Evolutionary conservation across 1,140 invertebrate genomes (phyloP).

Genomic region (Heliconius hermathena): DNA sequence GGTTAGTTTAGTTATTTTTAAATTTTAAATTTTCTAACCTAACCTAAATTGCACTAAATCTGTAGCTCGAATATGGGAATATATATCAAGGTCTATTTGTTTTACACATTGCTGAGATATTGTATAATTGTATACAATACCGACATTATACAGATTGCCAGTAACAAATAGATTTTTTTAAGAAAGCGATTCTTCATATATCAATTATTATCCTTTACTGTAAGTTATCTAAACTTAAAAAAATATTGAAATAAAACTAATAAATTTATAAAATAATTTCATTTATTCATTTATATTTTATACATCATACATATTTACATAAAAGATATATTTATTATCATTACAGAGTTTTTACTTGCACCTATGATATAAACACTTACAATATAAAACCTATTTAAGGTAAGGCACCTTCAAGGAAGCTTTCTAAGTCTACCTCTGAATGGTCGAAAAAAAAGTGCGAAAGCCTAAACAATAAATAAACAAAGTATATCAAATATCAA

Average conservation of each 20-base stretch:
- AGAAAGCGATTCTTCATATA: too few species aligned
- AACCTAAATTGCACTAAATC: too few species aligned
- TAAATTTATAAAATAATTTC: constrained; percentile 79
- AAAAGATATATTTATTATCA: constrained; percentile 64
- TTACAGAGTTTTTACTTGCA: constrained; percentile 75
- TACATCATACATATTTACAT: constrained; percentile 78
- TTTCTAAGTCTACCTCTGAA: constrained; percentile 41
- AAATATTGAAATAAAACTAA: constrained; percentile 11
- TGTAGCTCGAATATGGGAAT: too few species aligned
- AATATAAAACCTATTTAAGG: constrained; percentile 43
- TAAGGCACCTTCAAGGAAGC: constrained; percentile 69
- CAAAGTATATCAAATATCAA: constrained; percentile 11
- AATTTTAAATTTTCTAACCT: too few species aligned
- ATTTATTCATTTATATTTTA: constrained; percentile 70
- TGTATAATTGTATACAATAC: too few species aligned
- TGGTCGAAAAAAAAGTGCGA: constrained; percentile 28
- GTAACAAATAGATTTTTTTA: too few species aligned
- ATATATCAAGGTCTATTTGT: too few species aligned
- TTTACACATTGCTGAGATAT: too few species aligned
- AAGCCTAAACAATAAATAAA: constrained; percentile 23
- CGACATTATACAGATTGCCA: too few species aligned
- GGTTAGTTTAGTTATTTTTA: too few species aligned
- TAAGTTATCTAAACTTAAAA: neutral
- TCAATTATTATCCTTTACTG: too few species aligned
- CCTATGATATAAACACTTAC: constrained; percentile 53